These are phyloP conservation scores for Siniperca scherzeri DNA, from an alignment of 2,797 vertebrate species.

Conservation along the genomic window DNA sequence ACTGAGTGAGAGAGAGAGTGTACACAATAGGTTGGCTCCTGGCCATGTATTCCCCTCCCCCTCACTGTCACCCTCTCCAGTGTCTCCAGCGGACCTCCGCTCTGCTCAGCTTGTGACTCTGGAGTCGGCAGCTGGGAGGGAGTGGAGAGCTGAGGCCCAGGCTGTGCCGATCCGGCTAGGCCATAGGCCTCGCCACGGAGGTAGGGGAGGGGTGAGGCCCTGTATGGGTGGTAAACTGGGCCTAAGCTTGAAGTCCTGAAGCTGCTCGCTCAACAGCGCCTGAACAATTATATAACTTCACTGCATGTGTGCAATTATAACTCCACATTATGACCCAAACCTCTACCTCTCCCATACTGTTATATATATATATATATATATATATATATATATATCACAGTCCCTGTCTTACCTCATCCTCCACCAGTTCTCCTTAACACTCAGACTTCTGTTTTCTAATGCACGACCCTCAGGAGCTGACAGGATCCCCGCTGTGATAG, in stretches of 20 bases:
- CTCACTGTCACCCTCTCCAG: slow-evolving; percentile 80
- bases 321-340: slow-evolving; percentile 46
- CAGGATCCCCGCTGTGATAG: slow-evolving; percentile 42
- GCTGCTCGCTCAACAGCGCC: slow-evolving; percentile 40
- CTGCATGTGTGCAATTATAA: slow-evolving; percentile 39
- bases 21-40: slow-evolving; percentile 87
- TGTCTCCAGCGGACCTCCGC: slow-evolving; percentile 80
- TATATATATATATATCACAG: slow-evolving; percentile 1
- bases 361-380: slow-evolving; percentile 1
- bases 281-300: slow-evolving; percentile 64
- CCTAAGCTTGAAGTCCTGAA: slow-evolving; percentile 59
- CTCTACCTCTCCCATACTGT: slow-evolving; percentile 9
- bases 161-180: slow-evolving; percentile 80
- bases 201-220: slow-evolving; percentile 77
- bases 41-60: slow-evolving; percentile 84
- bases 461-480: background rate
- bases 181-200: slow-evolving; percentile 76
- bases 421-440: slow-evolving; percentile 8
- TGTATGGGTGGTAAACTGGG: slow-evolving; percentile 72
- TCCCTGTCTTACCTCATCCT: slow-evolving; percentile 10
- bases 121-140: slow-evolving; percentile 78
- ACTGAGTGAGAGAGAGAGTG: slow-evolving; percentile 68
- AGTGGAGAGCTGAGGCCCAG: slow-evolving; percentile 82
- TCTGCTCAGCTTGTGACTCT: slow-evolving; percentile 80
- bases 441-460: slow-evolving; percentile 16